Evolutionary conservation across 2,888 invertebrate species (phyloP), one percentile per base, ranked within the genome.

Genomic region (Caenorhabditis sp.): DNA sequence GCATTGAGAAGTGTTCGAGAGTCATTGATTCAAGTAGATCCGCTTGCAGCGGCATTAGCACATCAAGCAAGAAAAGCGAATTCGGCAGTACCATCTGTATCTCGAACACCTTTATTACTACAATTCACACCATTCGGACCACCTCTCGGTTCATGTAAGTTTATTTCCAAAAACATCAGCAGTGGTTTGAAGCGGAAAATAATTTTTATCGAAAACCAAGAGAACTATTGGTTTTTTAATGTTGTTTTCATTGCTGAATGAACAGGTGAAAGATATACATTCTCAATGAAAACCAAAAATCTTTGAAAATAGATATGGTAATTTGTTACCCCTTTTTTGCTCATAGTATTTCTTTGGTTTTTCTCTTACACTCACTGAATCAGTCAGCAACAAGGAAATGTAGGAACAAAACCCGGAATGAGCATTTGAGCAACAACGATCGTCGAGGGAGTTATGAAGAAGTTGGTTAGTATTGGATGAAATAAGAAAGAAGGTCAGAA

Each of bases 111-210:
- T 1, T 76, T 82, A 17, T 76, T 82, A 10, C 73, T 82, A 19
- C 82, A 82, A 58, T 82, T 82, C 66, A 82, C 82, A 1, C 82
- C 82, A 0, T 82, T 82, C 37, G 79, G 76, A 66, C 66, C 70
- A n/a, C 69, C 74, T 6, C 61, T 68, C 5, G 58, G 62, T 62
- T 23, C 69, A n/a, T 77, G 79, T 79, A 66, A 76, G 79, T 77
- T 31, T 6, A 31, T n/a, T n/a, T n/a, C n/a, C n/a, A n/a, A n/a
- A n/a, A n/a, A n/a, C n/a, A n/a, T n/a, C n/a, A n/a, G n/a, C n/a
- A n/a, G n/a, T n/a, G n/a, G n/a, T n/a, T n/a, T n/a, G n/a, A n/a
- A n/a, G n/a, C n/a, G n/a, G n/a, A n/a, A n/a, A n/a, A n/a, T n/a
- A n/a, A n/a, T n/a, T n/a, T n/a, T n/a, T n/a, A n/a, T n/a, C n/a